A percentile compares a stretch with the other conserved stretches of the same genome.
These are phyloP conservation scores for Parelbella ahira DNA, from an alignment of 2,888 invertebrate species.

Conservation along the genomic window DNA sequence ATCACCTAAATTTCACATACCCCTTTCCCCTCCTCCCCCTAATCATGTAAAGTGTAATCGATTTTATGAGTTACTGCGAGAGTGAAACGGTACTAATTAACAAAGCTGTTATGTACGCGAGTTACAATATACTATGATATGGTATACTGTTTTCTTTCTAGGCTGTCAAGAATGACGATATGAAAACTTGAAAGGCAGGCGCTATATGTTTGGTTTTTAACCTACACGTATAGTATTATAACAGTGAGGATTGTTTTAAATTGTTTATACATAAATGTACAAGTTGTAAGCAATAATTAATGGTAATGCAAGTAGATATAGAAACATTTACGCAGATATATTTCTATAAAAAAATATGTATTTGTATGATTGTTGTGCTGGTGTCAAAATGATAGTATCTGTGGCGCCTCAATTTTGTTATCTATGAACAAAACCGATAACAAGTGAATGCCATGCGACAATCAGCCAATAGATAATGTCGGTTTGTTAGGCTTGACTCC, in stretches of 20 bases:
- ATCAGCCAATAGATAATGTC: slow-evolving; percentile 14
- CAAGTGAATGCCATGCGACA: neutral
- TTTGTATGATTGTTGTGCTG: neutral
- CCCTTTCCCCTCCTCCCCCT: too few relatives aligned
- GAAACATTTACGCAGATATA: neutral
- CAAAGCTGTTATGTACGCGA: slow-evolving; percentile 7
- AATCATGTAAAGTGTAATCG: slow-evolving; percentile 11
- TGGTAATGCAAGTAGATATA: neutral
- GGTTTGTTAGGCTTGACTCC: slow-evolving; percentile 17
- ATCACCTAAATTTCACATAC: too few relatives aligned
- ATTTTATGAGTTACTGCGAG: slow-evolving; percentile 5
- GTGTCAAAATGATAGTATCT: neutral
- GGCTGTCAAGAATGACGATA: too few relatives aligned
- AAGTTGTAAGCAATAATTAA: slow-evolving; percentile 1
- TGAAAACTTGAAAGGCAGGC: too few relatives aligned
- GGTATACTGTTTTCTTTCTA: too few relatives aligned
- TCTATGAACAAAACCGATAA: neutral
- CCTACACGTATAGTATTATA: too few relatives aligned
- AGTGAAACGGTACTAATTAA: slow-evolving; percentile 21
- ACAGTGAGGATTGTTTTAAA: too few relatives aligned
- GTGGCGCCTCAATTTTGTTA: slow-evolving; percentile 2
- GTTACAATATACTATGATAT: too few relatives aligned
- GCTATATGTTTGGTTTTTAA: too few relatives aligned
- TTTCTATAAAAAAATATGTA: slow-evolving; percentile 1
- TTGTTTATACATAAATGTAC: too few relatives aligned